These are phyloP conservation scores for Aphrocallistes beatrix DNA, from an alignment of 37 sponge, comb jelly and placozoan genomes.

Conservation along the genomic window DNA sequence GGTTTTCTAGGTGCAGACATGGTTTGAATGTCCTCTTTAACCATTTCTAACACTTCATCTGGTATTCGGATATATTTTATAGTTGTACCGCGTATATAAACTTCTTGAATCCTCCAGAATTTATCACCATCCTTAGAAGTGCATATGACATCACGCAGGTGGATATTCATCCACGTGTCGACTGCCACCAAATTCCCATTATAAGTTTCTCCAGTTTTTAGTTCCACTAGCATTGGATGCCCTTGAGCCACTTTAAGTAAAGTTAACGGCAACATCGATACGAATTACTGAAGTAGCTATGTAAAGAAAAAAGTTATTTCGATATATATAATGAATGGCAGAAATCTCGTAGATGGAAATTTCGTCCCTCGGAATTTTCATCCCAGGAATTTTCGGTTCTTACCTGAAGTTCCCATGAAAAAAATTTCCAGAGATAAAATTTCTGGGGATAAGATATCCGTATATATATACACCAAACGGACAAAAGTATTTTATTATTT, in stretches of 20 bases:
- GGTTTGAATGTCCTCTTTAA: not conserved
- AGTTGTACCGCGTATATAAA: slow-evolving; percentile 81
- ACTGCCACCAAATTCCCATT: slow-evolving; percentile 93
- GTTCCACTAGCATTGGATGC: slow-evolving; percentile 89
- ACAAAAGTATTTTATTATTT: too few relatives aligned
- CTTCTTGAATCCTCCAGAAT: slow-evolving; percentile 94
- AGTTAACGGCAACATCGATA: slow-evolving; percentile 63
- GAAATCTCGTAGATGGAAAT: too few relatives aligned
- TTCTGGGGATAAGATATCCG: too few relatives aligned
- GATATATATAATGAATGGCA: too few relatives aligned
- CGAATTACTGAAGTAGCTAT: too few relatives aligned
- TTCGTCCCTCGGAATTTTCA: too few relatives aligned
- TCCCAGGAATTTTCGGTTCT: too few relatives aligned
- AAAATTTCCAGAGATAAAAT: too few relatives aligned
- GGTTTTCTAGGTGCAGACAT: not conserved
- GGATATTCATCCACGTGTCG: slow-evolving; percentile 97
- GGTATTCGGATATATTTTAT: slow-evolving; percentile 95
- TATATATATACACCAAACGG: too few relatives aligned
- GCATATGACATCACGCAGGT: slow-evolving; percentile 91
- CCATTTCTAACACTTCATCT: slow-evolving; percentile 68
- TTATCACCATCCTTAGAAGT: slow-evolving; percentile 94
- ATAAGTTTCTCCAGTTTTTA: slow-evolving; percentile 98
- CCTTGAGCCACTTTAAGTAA: slow-evolving; percentile 82
- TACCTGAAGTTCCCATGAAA: too few relatives aligned
- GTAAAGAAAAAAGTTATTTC: too few relatives aligned